Conservation (phyloP, 64 coral and sea anemone genomes). For the Montipora sp. region DNA sequence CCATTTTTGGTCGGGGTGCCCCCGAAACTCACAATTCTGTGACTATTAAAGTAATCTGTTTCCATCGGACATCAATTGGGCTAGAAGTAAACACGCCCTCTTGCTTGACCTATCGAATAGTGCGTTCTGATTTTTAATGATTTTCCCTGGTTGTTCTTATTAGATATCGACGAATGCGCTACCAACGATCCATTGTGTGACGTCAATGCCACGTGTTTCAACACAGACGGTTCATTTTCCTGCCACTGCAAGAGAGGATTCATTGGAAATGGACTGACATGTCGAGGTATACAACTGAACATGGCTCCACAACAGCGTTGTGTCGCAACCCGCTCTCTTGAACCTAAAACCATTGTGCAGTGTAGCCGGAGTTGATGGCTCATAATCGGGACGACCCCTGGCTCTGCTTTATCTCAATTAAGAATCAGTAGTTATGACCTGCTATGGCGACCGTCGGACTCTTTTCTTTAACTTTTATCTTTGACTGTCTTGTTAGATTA, state of each 20-base stretch:
- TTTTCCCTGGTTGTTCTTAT: background rate
- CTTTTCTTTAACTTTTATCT: too few species aligned
- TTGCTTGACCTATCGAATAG: background rate
- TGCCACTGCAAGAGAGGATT: conserved; percentile 22
- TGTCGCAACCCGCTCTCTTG: background rate
- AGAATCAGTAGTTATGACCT: too few species aligned
- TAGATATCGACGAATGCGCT: conserved; percentile 28
- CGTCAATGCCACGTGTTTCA: background rate
- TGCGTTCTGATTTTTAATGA: background rate
- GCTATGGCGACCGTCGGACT: too few species aligned
- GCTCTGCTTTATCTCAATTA: too few species aligned
- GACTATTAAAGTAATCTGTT: too few species aligned
- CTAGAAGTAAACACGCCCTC: too few species aligned
- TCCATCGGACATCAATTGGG: too few species aligned
- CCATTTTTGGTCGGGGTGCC: too few species aligned
- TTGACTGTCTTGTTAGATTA: too few species aligned
- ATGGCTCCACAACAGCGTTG: conserved; percentile 1
- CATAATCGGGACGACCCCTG: background rate
- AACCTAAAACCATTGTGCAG: background rate
- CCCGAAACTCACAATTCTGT: too few species aligned
- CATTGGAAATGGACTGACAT: background rate
- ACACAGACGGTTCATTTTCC: conserved; percentile 1
- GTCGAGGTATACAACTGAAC: conserved; percentile 35
- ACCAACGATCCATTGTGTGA: background rate
- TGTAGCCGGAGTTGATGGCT: background rate